These are phyloP conservation scores for Jacana jacana DNA, from an alignment of 2,113 vertebrate species.

Conservation along the genomic window DNA sequence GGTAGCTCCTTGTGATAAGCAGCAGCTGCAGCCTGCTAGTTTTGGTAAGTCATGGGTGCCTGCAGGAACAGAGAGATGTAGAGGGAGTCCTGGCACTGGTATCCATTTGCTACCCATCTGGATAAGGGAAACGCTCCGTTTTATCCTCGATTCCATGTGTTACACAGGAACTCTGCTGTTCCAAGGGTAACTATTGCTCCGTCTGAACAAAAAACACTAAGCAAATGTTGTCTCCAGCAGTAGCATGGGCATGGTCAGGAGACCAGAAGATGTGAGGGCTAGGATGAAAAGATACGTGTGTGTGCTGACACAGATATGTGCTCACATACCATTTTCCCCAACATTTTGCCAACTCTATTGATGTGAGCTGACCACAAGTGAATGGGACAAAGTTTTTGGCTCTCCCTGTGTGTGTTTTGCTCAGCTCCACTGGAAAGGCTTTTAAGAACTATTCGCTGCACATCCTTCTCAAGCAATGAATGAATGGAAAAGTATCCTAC, in stretches of 20 bases:
- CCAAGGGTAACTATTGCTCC: neutral
- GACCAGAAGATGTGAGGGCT: neutral
- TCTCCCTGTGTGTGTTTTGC: neutral
- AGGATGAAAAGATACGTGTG: neutral
- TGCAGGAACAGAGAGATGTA: neutral
- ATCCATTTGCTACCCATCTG: neutral
- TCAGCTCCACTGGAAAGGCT: neutral
- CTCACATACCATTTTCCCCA: neutral
- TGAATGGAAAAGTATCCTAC: constrained; percentile 33
- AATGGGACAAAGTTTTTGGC: neutral
- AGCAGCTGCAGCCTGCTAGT: neutral
- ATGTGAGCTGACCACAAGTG: neutral
- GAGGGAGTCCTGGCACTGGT: neutral
- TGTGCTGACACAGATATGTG: neutral
- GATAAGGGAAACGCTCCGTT: neutral
- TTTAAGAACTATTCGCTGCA: constrained; percentile 12
- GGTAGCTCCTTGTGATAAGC: neutral
- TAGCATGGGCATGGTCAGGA: neutral
- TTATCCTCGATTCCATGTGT: neutral
- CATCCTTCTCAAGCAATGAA: constrained; percentile 9
- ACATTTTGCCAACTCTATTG: neutral
- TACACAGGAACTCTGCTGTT: neutral
- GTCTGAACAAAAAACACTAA: neutral
- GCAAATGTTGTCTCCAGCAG: neutral
- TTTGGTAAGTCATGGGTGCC: neutral